Conservation (phyloP, 2,113 vertebrate species). For the Peromyscus californicus region DNA sequence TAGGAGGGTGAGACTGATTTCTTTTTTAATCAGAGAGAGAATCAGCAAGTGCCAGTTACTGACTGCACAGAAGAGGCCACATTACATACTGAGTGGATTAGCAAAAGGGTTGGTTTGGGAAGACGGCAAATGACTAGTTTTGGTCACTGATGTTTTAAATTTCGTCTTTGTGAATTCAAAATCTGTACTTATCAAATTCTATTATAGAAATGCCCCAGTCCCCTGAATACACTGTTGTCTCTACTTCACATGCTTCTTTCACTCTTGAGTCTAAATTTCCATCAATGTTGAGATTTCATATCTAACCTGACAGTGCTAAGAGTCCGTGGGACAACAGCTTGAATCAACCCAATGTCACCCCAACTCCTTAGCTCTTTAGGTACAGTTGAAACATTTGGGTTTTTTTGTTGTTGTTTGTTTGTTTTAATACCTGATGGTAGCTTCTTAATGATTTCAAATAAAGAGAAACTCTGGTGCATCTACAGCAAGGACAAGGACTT, state of each 20-base stretch:
- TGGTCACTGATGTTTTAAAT: not conserved
- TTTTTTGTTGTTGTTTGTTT: no score
- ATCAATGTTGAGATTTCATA: not conserved
- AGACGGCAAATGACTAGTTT: not conserved
- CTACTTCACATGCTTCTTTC: not conserved
- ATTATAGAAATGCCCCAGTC: not conserved
- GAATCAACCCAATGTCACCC: not conserved
- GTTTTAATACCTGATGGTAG: not conserved
- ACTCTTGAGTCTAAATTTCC: not conserved
- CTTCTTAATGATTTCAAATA: conserved; percentile 12
- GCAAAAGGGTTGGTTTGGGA: not conserved
- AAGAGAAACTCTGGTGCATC: not conserved
- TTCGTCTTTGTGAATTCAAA: not conserved
- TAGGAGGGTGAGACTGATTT: not conserved
- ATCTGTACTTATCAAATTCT: not conserved
- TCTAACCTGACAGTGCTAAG: not conserved
- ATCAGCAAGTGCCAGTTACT: not conserved
- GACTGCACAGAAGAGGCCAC: not conserved
- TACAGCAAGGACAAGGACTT: not conserved
- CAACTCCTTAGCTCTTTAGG: not conserved
- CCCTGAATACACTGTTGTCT: not conserved
- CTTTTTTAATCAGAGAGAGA: not conserved
- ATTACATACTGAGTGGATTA: not conserved
- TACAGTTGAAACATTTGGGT: not conserved
- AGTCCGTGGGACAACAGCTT: not conserved